Evolutionary conservation across 1,140 invertebrate genomes (phyloP).

Genomic region (Drosophila yakuba): DNA sequence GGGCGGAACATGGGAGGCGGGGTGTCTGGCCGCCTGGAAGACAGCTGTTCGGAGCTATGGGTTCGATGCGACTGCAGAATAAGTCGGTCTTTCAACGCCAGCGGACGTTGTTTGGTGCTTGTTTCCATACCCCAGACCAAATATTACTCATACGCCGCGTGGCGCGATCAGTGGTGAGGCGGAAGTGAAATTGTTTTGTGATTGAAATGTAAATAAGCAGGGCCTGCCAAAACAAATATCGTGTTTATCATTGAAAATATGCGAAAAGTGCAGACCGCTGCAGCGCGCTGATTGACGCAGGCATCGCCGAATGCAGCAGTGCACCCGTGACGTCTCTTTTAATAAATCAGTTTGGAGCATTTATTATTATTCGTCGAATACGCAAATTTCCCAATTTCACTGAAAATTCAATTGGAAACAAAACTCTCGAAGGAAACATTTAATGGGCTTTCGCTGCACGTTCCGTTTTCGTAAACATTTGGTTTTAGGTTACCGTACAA

Average conservation of each 20-base stretch:
- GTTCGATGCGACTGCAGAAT: conserved; percentile 65
- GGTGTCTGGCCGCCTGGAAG: conserved; percentile 65
- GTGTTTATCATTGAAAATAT: conserved; percentile 62
- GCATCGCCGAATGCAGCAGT: conserved; percentile 34
- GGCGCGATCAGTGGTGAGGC: conserved; percentile 60
- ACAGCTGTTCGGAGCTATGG: conserved; percentile 70
- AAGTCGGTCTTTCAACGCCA: conserved; percentile 72
- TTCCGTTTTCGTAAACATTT: conserved; percentile 53
- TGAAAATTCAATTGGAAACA: conserved; percentile 8
- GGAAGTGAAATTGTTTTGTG: conserved; percentile 62
- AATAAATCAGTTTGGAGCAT: conserved; percentile 31
- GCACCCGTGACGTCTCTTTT: conserved; percentile 32
- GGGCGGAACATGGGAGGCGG: conserved; percentile 5
- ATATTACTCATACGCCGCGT: conserved; percentile 73
- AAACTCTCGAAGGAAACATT: conserved; percentile 12
- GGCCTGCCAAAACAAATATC: conserved; percentile 69
- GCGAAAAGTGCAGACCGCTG: conserved; percentile 47
- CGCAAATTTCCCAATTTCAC: background rate
- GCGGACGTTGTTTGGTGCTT: conserved; percentile 56
- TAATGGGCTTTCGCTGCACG: background rate
- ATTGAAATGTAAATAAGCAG: conserved; percentile 78
- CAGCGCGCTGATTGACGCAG: conserved; percentile 49
- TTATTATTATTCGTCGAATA: conserved; percentile 22
- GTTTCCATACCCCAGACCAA: conserved; percentile 8
- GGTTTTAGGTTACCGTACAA: conserved; percentile 61